phyloP scores from a whole-genome alignment of 2,888 invertebrate species.

The Oligia latruncula region DNA sequence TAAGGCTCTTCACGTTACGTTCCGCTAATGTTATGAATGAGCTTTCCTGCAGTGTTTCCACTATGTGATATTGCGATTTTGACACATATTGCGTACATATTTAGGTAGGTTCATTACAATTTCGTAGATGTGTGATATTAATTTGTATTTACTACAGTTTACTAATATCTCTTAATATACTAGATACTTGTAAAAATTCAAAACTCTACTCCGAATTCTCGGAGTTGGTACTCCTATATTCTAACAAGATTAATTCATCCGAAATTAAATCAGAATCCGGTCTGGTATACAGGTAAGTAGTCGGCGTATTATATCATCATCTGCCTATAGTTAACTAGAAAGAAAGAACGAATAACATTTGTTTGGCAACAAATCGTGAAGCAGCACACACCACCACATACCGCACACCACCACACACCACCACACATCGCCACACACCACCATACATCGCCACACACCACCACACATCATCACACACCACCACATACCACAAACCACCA shows the following conservation, averaged over 20 bases:
- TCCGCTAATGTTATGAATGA: slow-evolving; percentile 29
- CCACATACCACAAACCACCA: too few relatives aligned
- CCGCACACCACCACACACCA: too few relatives aligned
- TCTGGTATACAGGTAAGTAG: neutral
- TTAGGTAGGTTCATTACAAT: neutral
- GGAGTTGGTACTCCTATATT: neutral
- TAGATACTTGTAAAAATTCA: neutral
- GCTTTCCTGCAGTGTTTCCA: slow-evolving; percentile 3
- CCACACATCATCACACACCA: too few relatives aligned
- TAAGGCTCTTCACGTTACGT: slow-evolving; percentile 14
- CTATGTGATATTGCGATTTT: slow-evolving; percentile 26
- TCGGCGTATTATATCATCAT: neutral
- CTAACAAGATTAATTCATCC: neutral
- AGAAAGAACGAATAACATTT: too few relatives aligned
- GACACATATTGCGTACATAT: neutral
- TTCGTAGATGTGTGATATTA: neutral
- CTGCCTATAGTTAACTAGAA: neutral
- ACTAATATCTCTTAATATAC: neutral
- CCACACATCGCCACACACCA: too few relatives aligned
- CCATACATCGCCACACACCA: too few relatives aligned
- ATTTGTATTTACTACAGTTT: neutral
- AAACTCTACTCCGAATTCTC: neutral
- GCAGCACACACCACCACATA: too few relatives aligned
- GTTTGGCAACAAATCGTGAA: too few relatives aligned
- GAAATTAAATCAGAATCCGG: neutral